Conservation (phyloP, 2,888 invertebrate species). For the Norana najaformis region DNA sequence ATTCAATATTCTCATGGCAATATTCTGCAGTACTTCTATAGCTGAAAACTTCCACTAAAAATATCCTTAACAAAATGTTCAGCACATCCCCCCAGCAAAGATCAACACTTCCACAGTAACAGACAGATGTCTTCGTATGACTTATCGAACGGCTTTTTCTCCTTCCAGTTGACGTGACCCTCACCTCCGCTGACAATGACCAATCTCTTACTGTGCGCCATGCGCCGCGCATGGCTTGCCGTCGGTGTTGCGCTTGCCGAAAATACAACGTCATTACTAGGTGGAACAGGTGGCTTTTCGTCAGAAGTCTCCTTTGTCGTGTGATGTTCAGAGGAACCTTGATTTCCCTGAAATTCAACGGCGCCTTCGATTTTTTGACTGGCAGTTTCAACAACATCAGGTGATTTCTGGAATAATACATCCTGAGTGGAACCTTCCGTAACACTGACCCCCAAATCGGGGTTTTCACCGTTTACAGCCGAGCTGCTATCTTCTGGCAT, state of each 20-base stretch:
- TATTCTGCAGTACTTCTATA: not conserved
- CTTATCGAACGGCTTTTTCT: slow-evolving; percentile 33
- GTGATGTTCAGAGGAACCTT: not conserved
- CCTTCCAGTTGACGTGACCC: slow-evolving; percentile 55
- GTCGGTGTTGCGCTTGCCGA: not conserved
- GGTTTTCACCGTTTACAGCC: not conserved
- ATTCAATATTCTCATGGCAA: not conserved
- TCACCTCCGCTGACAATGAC: slow-evolving; percentile 58
- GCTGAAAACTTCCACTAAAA: not conserved
- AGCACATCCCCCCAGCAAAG: not conserved
- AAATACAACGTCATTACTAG: not conserved
- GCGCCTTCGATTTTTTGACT: not conserved
- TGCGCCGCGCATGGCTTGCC: not conserved
- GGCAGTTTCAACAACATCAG: not conserved
- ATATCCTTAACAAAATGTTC: too few species aligned
- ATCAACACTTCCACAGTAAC: slow-evolving; percentile 42
- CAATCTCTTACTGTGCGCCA: slow-evolving; percentile 48
- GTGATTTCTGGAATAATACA: not conserved
- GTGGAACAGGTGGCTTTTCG: not conserved
- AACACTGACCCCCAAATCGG: not conserved
- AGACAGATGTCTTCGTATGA: slow-evolving; percentile 43
- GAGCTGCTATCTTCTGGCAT: not conserved
- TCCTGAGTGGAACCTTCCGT: not conserved
- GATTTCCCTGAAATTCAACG: not conserved
- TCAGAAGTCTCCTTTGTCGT: not conserved